A percentile compares a stretch with the other conserved stretches of the same genome.
phyloP scores from a whole-genome alignment of 2,797 vertebrate species.

The Microctenopoma steveboyesi region DNA sequence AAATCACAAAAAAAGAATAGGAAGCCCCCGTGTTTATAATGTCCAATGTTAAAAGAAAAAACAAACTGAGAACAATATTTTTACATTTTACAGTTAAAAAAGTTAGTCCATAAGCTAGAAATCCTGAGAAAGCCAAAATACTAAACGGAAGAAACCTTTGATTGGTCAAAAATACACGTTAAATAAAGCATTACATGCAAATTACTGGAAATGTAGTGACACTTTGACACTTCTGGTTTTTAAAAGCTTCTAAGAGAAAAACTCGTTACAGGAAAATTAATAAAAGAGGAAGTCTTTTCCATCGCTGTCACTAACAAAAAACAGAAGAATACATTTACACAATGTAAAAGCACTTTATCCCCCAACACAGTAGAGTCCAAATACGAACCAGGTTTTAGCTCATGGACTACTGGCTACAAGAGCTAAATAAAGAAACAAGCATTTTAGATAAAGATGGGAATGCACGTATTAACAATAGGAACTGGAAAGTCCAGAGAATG shows the following conservation, averaged over 20 bases:
- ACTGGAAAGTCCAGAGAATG: conserved; percentile 99
- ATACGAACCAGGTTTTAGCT: conserved; percentile 98
- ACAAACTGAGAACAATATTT: conserved; percentile 83
- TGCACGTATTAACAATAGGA: conserved; percentile 89
- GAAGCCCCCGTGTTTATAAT: conserved; percentile 84
- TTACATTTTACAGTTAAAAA: conserved; percentile 86
- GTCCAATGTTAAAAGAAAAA: conserved; percentile 79
- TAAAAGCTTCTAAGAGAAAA: conserved; percentile 80
- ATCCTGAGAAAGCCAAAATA: conserved; percentile 85
- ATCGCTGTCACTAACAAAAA: conserved; percentile 84
- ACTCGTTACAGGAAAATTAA: conserved; percentile 83
- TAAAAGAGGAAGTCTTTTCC: conserved; percentile 79
- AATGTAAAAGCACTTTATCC: conserved; percentile 83
- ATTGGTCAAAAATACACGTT: conserved; percentile 77
- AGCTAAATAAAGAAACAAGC: conserved; percentile 99
- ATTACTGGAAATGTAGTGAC: conserved; percentile 73
- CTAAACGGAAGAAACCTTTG: conserved; percentile 74
- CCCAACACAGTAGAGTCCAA: conserved; percentile 87
- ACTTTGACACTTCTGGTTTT: conserved; percentile 72
- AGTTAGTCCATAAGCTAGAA: conserved; percentile 93
- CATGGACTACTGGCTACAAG: conserved; percentile 97
- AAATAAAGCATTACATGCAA: conserved; percentile 84
- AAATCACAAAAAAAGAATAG: conserved; percentile 57
- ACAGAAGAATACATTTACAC: conserved; percentile 84
- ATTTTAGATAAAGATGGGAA: conserved; percentile 96